Evolutionary conservation across 2,113 vertebrate genomes (phyloP), one percentile per base, ranked within the genome.

Genomic region (Eonycteris spelaea): DNA sequence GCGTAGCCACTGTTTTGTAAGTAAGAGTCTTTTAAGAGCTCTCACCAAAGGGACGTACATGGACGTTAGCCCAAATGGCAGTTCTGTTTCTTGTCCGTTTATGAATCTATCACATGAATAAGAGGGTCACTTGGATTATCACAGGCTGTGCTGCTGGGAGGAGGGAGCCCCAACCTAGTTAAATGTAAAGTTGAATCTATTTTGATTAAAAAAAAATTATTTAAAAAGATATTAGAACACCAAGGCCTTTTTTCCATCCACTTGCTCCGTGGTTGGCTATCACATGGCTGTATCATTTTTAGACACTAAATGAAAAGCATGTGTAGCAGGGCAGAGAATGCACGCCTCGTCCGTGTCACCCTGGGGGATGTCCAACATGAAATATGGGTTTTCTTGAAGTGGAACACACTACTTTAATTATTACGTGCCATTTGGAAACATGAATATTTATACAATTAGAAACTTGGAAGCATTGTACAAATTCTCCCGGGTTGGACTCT

Each of bases 301-400:
- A 96, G 96, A 97, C 86, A 94, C 22, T 70, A 97, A 98, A 98
- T 98, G 90, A 97, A 96, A 98, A 98, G 88, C 98, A 97, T 43
- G 91, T 98, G 98, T 94, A 94, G 57, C 73, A 95, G 80, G 95
- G 83, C 95, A 74, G 74, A 96, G 90, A 96, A 97, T 24, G 70
- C 40, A 94, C 90, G 97, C 95, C 28, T n/a, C 80, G 85, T 96
- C 86, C 0, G 0, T 73, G 68, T 96, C 96, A 97, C 94, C 73
- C 86, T 67, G 95, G 89, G 93, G 92, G 97, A 97, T 0, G 0
- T 97, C 94, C 90, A 95, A 92, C 33, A 74, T 94, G 97, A 98
- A 97, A 97, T 98, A 95, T 90, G 95, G 90, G 68, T 96, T 98
- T 98, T 98, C 97, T 94, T 97, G 87, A 98, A 96, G 91, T 90